Conservation (phyloP, 2,797 vertebrate species). For the Acanthurus leucopareius region DNA sequence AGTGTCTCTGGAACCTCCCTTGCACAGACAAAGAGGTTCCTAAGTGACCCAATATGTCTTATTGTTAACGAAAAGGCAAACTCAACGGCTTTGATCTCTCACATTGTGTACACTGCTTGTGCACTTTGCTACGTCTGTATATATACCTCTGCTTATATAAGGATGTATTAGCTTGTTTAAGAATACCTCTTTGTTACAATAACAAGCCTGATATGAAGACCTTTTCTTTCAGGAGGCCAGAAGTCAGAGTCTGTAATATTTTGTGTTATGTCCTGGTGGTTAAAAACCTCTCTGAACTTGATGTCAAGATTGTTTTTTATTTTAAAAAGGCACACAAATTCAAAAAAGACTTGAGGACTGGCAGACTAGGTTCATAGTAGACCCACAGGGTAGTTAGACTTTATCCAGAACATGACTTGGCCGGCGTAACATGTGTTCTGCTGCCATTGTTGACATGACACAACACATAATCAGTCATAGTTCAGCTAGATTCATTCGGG, state of each 20-base stretch:
- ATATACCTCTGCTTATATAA: constrained; percentile 53
- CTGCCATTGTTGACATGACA: neutral
- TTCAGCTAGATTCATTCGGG: no score
- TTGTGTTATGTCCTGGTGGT: neutral
- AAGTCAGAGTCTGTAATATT: constrained; percentile 27
- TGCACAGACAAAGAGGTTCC: constrained; percentile 54
- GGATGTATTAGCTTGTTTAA: constrained; percentile 59
- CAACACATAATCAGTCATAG: no score
- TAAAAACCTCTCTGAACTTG: constrained; percentile 8
- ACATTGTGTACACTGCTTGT: constrained; percentile 46
- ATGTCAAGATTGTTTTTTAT: neutral
- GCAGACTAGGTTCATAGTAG: neutral
- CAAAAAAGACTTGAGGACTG: neutral
- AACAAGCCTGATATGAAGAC: constrained; percentile 17
- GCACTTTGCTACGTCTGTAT: constrained; percentile 48
- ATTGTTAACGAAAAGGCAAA: constrained; percentile 68
- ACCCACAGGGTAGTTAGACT: neutral
- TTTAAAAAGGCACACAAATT: neutral
- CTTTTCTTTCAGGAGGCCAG: constrained; percentile 18
- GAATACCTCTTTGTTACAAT: constrained; percentile 48
- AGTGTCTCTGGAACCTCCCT: constrained; percentile 54
- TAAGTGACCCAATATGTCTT: constrained; percentile 67
- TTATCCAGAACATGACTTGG: neutral
- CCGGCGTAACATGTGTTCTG: neutral
- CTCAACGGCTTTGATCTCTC: constrained; percentile 66